Percentiles rank a stretch among this genome's conserved stretches.
phyloP scores from a whole-genome alignment of 2,888 invertebrate genomes.

The Lycocerus yunnanus region DNA sequence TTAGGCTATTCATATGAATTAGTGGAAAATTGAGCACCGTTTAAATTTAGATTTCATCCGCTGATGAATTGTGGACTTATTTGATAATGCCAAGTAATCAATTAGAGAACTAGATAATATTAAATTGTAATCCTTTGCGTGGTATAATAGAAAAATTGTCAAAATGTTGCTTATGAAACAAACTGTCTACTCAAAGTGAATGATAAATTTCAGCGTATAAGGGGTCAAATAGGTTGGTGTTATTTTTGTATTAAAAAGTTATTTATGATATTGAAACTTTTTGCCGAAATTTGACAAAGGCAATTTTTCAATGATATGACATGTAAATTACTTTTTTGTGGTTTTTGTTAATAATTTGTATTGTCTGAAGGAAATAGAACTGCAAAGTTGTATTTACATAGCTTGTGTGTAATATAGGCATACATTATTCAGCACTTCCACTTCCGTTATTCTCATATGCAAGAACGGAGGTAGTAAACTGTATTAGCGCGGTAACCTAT shows the following conservation, averaged over 20 bases:
- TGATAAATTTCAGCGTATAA: background rate
- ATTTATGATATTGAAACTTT: background rate
- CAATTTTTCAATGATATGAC: background rate
- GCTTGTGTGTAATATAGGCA: conserved; percentile 27
- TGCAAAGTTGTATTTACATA: conserved; percentile 30
- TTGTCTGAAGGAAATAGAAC: conserved; percentile 16
- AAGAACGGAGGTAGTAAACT: conserved; percentile 30
- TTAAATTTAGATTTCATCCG: background rate
- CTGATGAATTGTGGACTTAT: background rate
- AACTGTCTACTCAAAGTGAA: background rate
- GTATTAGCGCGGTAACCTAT: conserved; percentile 28
- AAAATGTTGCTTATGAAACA: background rate
- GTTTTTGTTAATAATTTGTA: conserved; percentile 26
- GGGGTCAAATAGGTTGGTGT: background rate
- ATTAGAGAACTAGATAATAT: background rate
- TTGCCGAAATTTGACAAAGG: background rate
- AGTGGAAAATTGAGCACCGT: background rate
- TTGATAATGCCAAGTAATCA: background rate
- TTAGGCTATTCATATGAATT: background rate
- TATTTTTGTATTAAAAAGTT: background rate
- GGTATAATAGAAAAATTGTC: background rate
- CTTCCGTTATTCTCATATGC: conserved; percentile 32
- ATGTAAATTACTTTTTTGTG: background rate
- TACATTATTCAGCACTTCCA: conserved; percentile 32
- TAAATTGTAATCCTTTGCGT: background rate